Evolutionary conservation across 2,797 vertebrate genomes (phyloP), one percentile per base, ranked within the genome.

Genomic region (Cryptoprocta ferox): DNA sequence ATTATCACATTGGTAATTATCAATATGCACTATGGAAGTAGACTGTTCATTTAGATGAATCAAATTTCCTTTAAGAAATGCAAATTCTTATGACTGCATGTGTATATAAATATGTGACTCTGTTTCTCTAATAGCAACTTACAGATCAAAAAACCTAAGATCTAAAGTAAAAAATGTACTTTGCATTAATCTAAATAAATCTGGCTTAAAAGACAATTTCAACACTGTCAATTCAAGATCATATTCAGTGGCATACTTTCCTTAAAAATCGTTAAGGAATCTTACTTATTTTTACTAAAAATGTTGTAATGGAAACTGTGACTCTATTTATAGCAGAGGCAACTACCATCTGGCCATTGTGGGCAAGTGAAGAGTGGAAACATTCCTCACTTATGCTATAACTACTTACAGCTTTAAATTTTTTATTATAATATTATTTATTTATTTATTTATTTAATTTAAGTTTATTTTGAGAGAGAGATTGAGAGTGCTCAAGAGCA

Each of bases 41-140:
- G 32, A 53, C 32, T 42, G 28, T 79, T 84, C 75, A 53, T 83
- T 94, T 96, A 93, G 45, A 92, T 80, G 15, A 48, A 78, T 82
- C 35, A 78, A 78, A 82, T 82, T 73, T 66, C 15, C 79, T 39
- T 85, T 95, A 85, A 50, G 56, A 94, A 86, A 83, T 45, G 10
- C 80, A 45, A 91, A 71, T 88, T 94, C 10, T 94, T 93, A 2
- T 85, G n/a, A 84, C 50, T 63, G 32, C 28, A 42, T 45, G 13
- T 21, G 10, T 45, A 19, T 37, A 42, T 76, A 88, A 84, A 59
- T 61, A 76, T 3, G 16, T 92, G 21, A 68, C 3, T 94, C 68
- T 65, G 16, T 91, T 92, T 66, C 30, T 90, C 18, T 39, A 82
- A 86, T 75, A 88, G 48, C 66, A 95, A 70, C 24, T 89, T 83